Conservation (phyloP, 2,113 vertebrate species). For the Cisticola juncidis region DNA sequence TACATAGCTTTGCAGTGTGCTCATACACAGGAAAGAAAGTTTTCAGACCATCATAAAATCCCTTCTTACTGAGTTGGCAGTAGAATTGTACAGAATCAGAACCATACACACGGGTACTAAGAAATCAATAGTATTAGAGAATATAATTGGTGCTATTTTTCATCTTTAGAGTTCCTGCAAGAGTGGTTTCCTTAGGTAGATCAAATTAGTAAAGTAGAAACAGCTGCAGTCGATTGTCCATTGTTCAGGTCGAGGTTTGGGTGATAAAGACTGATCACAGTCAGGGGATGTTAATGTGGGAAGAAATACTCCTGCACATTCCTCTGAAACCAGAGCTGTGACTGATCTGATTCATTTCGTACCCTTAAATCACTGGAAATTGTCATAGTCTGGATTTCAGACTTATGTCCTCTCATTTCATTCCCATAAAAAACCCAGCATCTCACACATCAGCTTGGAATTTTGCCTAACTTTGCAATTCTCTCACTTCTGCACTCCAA, state of each 20-base stretch:
- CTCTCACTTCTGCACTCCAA: background rate
- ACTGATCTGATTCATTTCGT: constrained; percentile 43
- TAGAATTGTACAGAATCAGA: constrained; percentile 1
- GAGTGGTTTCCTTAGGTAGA: constrained; percentile 49
- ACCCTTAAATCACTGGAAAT: constrained; percentile 50
- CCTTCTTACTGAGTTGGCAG: background rate
- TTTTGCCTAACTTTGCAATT: constrained; percentile 19
- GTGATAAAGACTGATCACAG: constrained; percentile 65
- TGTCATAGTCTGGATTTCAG: background rate
- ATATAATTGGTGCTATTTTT: constrained; percentile 50
- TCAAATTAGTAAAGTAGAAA: constrained; percentile 67
- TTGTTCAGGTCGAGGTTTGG: constrained; percentile 9
- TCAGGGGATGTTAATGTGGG: constrained; percentile 52
- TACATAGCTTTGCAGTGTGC: background rate
- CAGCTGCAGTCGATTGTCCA: constrained; percentile 55
- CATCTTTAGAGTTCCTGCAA: constrained; percentile 68
- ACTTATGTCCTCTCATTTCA: constrained; percentile 6
- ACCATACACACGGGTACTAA: background rate
- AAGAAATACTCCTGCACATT: constrained; percentile 54
- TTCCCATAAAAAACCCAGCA: background rate
- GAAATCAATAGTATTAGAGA: constrained; percentile 56
- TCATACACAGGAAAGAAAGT: background rate
- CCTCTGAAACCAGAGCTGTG: constrained; percentile 30
- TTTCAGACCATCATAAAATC: background rate
- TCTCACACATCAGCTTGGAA: background rate